Percentiles rank a stretch among this genome's conserved stretches.
These are phyloP conservation scores for Drosophila orosa DNA, from an alignment of 1,140 invertebrate species.

Conservation along the genomic window DNA sequence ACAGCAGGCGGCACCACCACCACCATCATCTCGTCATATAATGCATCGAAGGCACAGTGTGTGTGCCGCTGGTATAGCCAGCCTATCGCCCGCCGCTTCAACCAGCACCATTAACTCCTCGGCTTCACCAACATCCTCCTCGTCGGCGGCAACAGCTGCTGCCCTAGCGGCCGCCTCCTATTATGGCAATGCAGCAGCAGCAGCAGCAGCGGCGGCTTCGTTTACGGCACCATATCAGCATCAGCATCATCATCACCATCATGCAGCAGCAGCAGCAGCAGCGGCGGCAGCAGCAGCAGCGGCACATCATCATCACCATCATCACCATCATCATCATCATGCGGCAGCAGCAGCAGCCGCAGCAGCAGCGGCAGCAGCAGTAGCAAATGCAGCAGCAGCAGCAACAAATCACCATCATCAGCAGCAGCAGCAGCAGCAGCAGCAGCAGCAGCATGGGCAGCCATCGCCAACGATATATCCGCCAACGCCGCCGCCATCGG, in stretches of 20 bases:
- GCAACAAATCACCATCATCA: constrained; percentile 28
- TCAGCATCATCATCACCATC: constrained; percentile 45
- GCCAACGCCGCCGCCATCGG: constrained; percentile 82
- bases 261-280: constrained; percentile 58
- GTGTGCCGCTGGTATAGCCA: constrained; percentile 62
- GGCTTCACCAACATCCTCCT: constrained; percentile 50
- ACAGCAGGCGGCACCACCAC: constrained; percentile 35
- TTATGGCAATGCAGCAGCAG: constrained; percentile 48
- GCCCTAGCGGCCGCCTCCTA: constrained; percentile 67
- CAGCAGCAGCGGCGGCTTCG: constrained; percentile 44
- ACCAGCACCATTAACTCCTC: constrained; percentile 56
- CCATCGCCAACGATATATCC: constrained; percentile 84
- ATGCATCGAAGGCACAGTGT: constrained; percentile 70
- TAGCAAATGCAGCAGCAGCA: not conserved
- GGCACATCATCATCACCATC: constrained; percentile 29
- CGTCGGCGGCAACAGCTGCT: constrained; percentile 59
- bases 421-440: not conserved
- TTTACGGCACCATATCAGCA: constrained; percentile 55
- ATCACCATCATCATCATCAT: constrained; percentile 13
- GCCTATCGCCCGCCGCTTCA: constrained; percentile 62
- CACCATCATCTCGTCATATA: constrained; percentile 51
- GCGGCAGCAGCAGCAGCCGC: not conserved
- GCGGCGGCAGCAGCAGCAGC: constrained; percentile 63
- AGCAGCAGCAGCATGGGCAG: constrained; percentile 61
- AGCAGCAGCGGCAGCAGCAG: not conserved